Evolutionary conservation across 2,113 vertebrate genomes (phyloP), one percentile per base, ranked within the genome.

Genomic region (Cygnus atratus): DNA sequence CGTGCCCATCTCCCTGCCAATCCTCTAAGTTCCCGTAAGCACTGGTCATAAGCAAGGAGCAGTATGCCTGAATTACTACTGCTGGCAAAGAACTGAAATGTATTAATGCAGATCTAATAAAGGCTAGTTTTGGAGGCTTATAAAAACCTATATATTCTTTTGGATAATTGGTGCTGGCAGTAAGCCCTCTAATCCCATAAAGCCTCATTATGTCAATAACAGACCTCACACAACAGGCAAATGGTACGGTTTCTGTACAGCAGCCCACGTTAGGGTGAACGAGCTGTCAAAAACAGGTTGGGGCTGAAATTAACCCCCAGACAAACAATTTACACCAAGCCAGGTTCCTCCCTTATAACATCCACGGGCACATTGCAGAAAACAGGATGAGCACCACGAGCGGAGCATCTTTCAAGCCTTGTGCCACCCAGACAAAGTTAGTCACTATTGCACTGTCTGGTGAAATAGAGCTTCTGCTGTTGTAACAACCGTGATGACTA

Each of bases 151-250:
- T 31, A 68, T 44, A 41, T 84, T 79, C 84, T 63, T 39, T 16
- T 71, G 57, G 88, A 86, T 43, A 75, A 75, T 71, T 43, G 90
- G 59, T 71, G 91, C 79, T 93, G 83, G 59, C 61, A 90, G 39
- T 37, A 84, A 93, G 65, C 59, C 39, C 43, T 88, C 77, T 88
- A 95, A 95, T 93, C 76, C 80, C 80, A 74, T 86, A 65, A 96
- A 92, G 57, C 33, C 57, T 88, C 61, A 37, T 84, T 86, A 81
- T 84, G 70, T 62, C 88, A 76, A 19, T 75, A 90, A 81, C 39
- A 83, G 80, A 75, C 33, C 59, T 78, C 85, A 84, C 29, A 15
- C 39, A 77, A 88, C 29, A 65, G 22, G 65, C 52, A 88, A 72
- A 88, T 75, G 7, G 1, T 28, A 57, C 2, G 19, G 73, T 43